These are phyloP conservation scores for Dryoscopus gambensis DNA, from an alignment of 2,113 vertebrate species.

Conservation along the genomic window DNA sequence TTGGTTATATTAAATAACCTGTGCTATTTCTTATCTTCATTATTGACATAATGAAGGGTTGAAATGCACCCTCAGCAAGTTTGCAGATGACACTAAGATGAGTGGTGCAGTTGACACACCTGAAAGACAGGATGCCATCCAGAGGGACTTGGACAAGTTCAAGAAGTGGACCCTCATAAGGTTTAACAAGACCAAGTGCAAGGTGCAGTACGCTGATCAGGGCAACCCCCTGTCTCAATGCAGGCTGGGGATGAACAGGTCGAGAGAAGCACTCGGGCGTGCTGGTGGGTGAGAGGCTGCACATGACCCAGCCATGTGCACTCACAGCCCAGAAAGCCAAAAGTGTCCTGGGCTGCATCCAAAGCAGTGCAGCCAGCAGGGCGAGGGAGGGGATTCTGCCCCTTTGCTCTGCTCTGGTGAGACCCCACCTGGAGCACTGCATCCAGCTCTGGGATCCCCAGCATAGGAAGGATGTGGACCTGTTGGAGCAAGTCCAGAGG, in stretches of 20 bases:
- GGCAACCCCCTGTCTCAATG: accelerated
- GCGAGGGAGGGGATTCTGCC: accelerated
- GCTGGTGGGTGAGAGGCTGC: accelerated
- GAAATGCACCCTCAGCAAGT: neutral
- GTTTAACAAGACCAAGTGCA: neutral
- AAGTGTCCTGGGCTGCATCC: neutral
- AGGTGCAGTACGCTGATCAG: neutral
- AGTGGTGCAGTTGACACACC: neutral
- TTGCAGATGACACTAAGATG: neutral
- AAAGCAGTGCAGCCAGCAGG: accelerated
- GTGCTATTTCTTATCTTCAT: neutral
- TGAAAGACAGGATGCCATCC: neutral
- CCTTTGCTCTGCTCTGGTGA: neutral
- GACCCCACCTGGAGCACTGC: neutral
- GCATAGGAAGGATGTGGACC: neutral
- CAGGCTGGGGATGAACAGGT: neutral
- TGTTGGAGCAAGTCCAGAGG: neutral
- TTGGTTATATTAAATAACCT: neutral
- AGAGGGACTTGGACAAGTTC: too few relatives aligned
- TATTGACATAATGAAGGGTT: neutral
- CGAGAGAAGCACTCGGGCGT: neutral
- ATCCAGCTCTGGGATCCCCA: neutral
- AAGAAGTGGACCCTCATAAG: neutral
- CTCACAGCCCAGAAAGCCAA: neutral
- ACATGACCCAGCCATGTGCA: neutral